These are phyloP conservation scores for Ceriagrion tenellum DNA, from an alignment of 2,888 invertebrate species.

Conservation along the genomic window DNA sequence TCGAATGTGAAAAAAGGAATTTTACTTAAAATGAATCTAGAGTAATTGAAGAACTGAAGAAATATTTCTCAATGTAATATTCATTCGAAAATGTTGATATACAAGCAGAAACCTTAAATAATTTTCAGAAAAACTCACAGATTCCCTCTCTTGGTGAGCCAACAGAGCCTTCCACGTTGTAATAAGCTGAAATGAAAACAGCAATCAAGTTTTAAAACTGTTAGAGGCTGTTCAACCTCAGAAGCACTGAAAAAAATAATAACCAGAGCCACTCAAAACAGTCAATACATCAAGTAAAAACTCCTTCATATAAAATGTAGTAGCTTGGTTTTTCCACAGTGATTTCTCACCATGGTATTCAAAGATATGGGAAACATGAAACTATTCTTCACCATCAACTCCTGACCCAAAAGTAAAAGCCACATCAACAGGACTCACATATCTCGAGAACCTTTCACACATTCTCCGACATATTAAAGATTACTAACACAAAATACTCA, in stretches of 20 bases:
- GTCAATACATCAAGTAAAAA: neutral
- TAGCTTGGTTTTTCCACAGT: neutral
- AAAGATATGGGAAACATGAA: neutral
- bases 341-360: neutral
- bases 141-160: slow-evolving; percentile 10
- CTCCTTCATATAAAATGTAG: neutral
- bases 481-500: too few relatives aligned
- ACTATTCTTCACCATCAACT: neutral
- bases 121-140: neutral
- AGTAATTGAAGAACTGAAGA: neutral
- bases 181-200: slow-evolving; percentile 52
- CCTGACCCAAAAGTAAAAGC: neutral
- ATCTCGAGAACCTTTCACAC: neutral
- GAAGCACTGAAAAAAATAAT: neutral
- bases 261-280: slow-evolving; percentile 5
- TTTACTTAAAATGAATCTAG: neutral
- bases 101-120: neutral
- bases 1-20: too few relatives aligned
- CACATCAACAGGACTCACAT: neutral
- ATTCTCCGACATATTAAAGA: too few relatives aligned
- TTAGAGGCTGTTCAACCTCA: neutral
- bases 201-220: neutral
- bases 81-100: neutral
- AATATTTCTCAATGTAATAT: neutral
- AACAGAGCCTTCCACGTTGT: slow-evolving; percentile 47